phyloP scores from a whole-genome alignment of 2,797 vertebrate species.

The Paramormyrops hopkinsi region DNA sequence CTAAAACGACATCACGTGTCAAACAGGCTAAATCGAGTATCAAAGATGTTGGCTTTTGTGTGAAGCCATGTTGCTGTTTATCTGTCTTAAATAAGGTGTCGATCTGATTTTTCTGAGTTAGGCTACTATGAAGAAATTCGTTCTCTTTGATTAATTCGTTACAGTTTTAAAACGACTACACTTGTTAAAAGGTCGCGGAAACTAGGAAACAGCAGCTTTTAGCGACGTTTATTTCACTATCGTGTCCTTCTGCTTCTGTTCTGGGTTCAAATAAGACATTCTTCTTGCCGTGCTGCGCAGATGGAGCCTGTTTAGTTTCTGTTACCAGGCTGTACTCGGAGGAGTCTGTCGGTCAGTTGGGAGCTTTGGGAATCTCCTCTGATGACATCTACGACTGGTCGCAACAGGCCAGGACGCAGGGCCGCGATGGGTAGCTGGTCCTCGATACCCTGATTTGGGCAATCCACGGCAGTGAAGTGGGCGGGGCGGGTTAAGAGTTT shows the following conservation, averaged over 20 bases:
- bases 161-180: constrained; percentile 49
- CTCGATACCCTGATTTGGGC: constrained; percentile 50
- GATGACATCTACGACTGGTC: constrained; percentile 58
- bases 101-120: constrained; percentile 10
- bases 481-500: constrained; percentile 34
- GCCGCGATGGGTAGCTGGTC: constrained; percentile 41
- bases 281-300: constrained; percentile 57
- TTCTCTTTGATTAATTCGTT: constrained; percentile 43
- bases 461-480: constrained; percentile 39
- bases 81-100: background rate
- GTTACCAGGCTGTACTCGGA: constrained; percentile 48
- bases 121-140: constrained; percentile 36
- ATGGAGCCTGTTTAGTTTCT: constrained; percentile 49
- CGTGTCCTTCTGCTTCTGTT: constrained; percentile 42
- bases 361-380: constrained; percentile 59
- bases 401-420: constrained; percentile 43
- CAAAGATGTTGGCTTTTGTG: background rate
- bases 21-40: background rate
- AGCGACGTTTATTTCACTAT: constrained; percentile 47
- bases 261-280: constrained; percentile 34
- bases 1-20: background rate
- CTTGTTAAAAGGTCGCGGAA: constrained; percentile 48
- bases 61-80: background rate
- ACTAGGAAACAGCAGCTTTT: constrained; percentile 53
- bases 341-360: constrained; percentile 52